Evolutionary conservation across 23 tunicate species (phyloP), one percentile per base, ranked within the genome.

Genomic region (Aplidium turbinatum): DNA sequence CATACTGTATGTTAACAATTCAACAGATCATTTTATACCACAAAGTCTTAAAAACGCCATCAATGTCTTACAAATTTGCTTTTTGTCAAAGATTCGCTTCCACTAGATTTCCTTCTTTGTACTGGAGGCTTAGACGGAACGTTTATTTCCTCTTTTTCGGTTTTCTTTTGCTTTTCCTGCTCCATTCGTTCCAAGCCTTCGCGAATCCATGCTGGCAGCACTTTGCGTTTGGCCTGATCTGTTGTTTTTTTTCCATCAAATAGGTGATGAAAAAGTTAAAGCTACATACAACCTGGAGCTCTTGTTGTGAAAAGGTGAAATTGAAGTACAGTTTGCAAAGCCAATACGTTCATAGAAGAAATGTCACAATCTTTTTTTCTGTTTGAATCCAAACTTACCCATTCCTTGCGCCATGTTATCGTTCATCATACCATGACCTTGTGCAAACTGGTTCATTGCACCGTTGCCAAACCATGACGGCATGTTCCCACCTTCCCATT

Each of bases 171-270:
- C 34, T 85, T 85, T 35, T 85, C 92, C 21, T 70, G 76, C 63
- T 85, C 92, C 57, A 85, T 85, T 38, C 82, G 60, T 55, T 85
- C 92, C 45, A 85, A 52, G 0, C 92, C 92, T 58, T 78, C 92
- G 3, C 92, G 70, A 30, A 85, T 77, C 92, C 92, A 85, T 25
- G 79, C 70, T 18, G 92, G 92, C 0, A 85, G 70, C 13, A 51
- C 76, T 32, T 76, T 76, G 0, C 78, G 82, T 39, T 85, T 85
- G 19, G 84, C 50, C 0, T 39, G 80, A 35, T 85, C 92, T 77
- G 58, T 34, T n/a, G 50, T 42, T 42, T 42, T 42, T 42, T 9
- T 9, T 16, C 11, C 11, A 9, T 42, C 50, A 42, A 42, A 11
- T 16, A n/a, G n/a, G n/a, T n/a, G n/a, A n/a, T n/a, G n/a, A n/a